Conservation (phyloP, 2,888 invertebrate species). For the Criorhina ranunculi region DNA sequence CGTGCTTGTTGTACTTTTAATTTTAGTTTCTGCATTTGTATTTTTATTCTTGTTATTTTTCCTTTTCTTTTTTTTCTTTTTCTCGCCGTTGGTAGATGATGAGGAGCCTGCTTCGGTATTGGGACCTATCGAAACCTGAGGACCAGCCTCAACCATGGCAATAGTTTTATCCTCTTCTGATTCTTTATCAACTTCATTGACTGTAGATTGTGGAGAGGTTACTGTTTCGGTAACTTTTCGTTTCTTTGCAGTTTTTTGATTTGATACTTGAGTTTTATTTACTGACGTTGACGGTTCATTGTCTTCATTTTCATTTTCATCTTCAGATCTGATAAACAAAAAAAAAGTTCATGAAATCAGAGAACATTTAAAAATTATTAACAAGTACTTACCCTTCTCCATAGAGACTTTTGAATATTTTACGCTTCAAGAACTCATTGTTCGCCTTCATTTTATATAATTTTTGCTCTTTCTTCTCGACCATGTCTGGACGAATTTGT, state of each 20-base stretch:
- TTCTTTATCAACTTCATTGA: slow-evolving; percentile 9
- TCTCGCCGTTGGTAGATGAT: slow-evolving; percentile 51
- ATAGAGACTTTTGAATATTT: slow-evolving; percentile 92
- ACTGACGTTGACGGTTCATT: not conserved
- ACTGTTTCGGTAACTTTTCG: slow-evolving; percentile 38
- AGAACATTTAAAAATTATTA: slow-evolving; percentile 13
- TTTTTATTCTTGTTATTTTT: slow-evolving; percentile 55
- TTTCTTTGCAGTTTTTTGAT: slow-evolving; percentile 1
- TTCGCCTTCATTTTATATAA: slow-evolving; percentile 90
- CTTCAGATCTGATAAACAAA: slow-evolving; percentile 81
- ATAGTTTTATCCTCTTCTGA: slow-evolving; percentile 39
- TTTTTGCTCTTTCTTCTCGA: slow-evolving; percentile 92
- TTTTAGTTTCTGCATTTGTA: not conserved
- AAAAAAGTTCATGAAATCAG: slow-evolving; percentile 12
- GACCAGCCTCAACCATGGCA: slow-evolving; percentile 23
- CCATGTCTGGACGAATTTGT: slow-evolving; percentile 90
- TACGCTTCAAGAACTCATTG: slow-evolving; percentile 90
- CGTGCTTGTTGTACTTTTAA: not conserved
- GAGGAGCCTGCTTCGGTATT: slow-evolving; percentile 46
- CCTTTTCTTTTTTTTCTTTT: slow-evolving; percentile 77
- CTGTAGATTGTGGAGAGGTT: slow-evolving; percentile 17
- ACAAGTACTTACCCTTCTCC: slow-evolving; percentile 80
- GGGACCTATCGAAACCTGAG: slow-evolving; percentile 2
- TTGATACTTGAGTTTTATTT: not conserved
- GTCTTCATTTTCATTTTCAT: slow-evolving; percentile 79